Evolutionary conservation across 2,888 invertebrate genomes (phyloP), one percentile per base, ranked within the genome.

Genomic region (Philonicus albiceps): DNA sequence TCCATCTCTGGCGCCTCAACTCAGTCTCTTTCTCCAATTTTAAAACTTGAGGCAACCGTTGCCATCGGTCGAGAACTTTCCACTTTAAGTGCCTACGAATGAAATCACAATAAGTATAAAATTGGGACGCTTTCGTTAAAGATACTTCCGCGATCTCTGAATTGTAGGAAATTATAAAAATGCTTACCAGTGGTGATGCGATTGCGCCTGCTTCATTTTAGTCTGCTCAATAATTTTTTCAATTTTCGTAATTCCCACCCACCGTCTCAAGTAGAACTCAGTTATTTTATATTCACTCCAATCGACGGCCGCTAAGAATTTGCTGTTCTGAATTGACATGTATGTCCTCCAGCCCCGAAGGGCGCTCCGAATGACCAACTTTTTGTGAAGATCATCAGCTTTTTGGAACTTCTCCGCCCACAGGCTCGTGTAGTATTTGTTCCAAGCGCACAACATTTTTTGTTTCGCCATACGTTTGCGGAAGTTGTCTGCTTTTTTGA

Each of bases 271-370:
- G 78, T 92, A 92, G 72, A 92, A 89, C 81, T 94, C 93, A 75
- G 93, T 92, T n/a, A 95, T 89, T 88, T 93, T 94, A 86, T 95
- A 92, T 87, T 96, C 95, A 89, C 94, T 94, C 91, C 95, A 95
- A 91, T 96, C 96, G 86, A 94, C 93, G 3, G 96, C 96, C 1
- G 96, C 95, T 92, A 95, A 95, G 89, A 93, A 92, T 90, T 95
- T 94, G 88, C 94, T 92, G 55, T 90, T 90, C 84, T 91, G 90
- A 53, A 90, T 85, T 43, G 89, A 86, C 8, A 90, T 86, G 87
- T 91, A 91, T 2, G 55, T 5, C 89, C 92, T 91, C 93, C 95
- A 95, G 6, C 90, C 90, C 7, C 89, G 86, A 2, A 95, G 93
- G 8, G 90, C 90, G 88, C 91, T 93, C 40, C 91, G 91, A 80